Evolutionary conservation across 2,888 invertebrate species (phyloP).

Genomic region (Amiota minor): DNA sequence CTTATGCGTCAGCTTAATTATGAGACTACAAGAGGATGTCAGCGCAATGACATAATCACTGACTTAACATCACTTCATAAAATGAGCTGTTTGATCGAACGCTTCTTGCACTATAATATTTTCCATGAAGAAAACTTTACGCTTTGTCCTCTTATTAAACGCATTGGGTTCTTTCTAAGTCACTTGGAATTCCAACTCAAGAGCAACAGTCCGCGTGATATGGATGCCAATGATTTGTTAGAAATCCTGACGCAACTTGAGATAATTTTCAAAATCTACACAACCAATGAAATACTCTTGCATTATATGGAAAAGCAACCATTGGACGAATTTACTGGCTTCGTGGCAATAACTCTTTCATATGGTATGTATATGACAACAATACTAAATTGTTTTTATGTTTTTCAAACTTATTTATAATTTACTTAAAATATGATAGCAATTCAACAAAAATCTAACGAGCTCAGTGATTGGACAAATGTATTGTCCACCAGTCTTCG

Average conservation of each 20-base stretch:
- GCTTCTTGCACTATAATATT: conserved; percentile 61
- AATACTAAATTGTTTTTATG: too few species aligned
- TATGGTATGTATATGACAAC: conserved; percentile 51
- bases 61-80: conserved; percentile 59
- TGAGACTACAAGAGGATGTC: conserved; percentile 51
- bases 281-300: conserved; percentile 50
- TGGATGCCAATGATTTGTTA: conserved; percentile 54
- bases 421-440: not conserved
- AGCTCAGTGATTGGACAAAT: conserved; percentile 43
- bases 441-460: conserved; percentile 34
- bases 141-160: conserved; percentile 67
- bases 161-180: conserved; percentile 68
- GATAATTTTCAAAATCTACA: conserved; percentile 55
- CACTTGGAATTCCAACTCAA: conserved; percentile 69
- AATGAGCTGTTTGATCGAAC: conserved; percentile 56
- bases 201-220: conserved; percentile 44
- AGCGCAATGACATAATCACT: conserved; percentile 48
- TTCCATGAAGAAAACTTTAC: conserved; percentile 53
- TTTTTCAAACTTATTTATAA: not conserved
- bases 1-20: conserved; percentile 67
- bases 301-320: conserved; percentile 62
- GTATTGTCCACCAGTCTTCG: conserved; percentile 50
- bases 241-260: conserved; percentile 59
- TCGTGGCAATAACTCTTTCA: conserved; percentile 44
- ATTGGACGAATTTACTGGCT: conserved; percentile 63